Base-by-base conservation (phyloP, 2,797 vertebrate genomes). In the Pseudotriccus pelzelni region DNA sequence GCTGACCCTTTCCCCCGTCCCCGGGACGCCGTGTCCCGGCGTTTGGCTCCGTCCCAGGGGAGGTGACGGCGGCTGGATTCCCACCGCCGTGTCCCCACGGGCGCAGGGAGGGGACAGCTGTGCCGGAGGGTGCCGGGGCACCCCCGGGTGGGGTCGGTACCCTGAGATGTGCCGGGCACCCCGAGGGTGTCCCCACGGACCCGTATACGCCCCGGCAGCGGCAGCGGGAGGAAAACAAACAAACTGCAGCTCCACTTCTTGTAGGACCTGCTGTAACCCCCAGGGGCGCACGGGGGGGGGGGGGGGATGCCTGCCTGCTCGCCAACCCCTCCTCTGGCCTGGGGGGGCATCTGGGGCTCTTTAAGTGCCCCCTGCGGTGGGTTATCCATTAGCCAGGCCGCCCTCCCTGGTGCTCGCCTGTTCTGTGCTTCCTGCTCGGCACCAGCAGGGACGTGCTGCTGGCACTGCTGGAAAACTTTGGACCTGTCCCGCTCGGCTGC, bases 321-420 rank as follows among this genome's bases (percentile, higher is more conserved):
- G 8, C 37, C 3, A 8, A 0, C 27, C 47, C 47, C 19, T 21
- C 1, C 19, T 39, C 25, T 3, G 2, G 34, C 9, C 7, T 14
- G 30, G 7, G 34, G 44, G 34, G 17, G 23, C 9, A 14, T 47
- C 32, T 2, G 66, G 67, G 67, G 84, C 56, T 58, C 56, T 70
- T 12, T 23, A 44, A 56, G 55, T 23, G 41, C 67, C 55, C 52
- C 56, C 34, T 1, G 52, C 25, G 49, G 80, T 20, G 7, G 27
- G 76, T 94, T 96, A 79, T 87, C 91, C 94, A 94, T 96, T 93
- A 96, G 89, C 93, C 80, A 69, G 55, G 12, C 39, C 3, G 44
- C 56, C 67, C 70, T 56, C 19, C 55, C 60, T 52, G 19, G 59
- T 15, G 20, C 34, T 70, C 4, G 24, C 58, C 64, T 3, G 47